These are phyloP conservation scores for Chinchilla lanigera DNA, from an alignment of 2,113 vertebrate species.

Conservation along the genomic window DNA sequence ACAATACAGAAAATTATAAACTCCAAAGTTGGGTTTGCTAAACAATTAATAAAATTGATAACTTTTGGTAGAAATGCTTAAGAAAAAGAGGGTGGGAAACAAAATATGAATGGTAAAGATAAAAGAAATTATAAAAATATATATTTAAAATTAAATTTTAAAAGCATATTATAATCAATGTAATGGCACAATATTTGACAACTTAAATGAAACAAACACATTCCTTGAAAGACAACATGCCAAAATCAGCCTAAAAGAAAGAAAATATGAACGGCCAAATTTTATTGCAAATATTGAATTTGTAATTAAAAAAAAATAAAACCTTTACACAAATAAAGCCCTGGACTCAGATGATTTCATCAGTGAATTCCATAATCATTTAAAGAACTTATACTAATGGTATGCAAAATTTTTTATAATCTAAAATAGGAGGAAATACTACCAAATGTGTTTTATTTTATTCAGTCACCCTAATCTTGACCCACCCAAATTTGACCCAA, in stretches of 20 bases:
- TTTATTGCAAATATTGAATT: not conserved
- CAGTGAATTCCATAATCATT: not conserved
- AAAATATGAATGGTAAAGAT: not conserved
- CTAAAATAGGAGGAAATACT: not conserved
- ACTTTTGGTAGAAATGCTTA: not conserved
- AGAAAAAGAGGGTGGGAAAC: not conserved
- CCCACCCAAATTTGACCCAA: not conserved
- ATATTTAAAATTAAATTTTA: not conserved
- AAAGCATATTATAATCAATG: not conserved
- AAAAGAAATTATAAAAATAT: not conserved
- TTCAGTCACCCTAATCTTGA: not conserved
- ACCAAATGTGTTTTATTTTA: not conserved
- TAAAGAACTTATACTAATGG: not conserved
- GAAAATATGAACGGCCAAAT: not conserved
- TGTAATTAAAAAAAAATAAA: not conserved
- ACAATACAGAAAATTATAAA: not conserved
- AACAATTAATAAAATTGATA: not conserved
- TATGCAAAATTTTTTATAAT: not conserved
- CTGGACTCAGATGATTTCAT: not conserved
- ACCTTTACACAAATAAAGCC: not conserved
- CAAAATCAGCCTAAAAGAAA: not conserved
- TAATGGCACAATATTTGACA: not conserved
- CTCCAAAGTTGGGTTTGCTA: not conserved
- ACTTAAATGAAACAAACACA: not conserved
- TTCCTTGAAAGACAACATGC: not conserved